Evolutionary conservation across 2,888 invertebrate species (phyloP).

Genomic region (Thera obeliscata): DNA sequence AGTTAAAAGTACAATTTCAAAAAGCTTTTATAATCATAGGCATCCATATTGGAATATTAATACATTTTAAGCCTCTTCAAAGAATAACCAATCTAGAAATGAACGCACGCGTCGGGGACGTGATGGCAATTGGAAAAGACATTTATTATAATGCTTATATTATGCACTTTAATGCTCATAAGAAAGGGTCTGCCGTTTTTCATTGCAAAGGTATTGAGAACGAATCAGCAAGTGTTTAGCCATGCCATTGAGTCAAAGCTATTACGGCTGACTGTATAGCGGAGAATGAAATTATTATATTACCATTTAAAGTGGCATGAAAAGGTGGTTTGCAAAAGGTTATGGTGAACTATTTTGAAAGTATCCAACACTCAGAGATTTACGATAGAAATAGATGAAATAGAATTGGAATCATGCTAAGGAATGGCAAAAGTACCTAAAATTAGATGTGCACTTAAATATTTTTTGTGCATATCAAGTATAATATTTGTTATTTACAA

Average conservation of each 20-base stretch:
- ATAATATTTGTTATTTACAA: too few relatives aligned
- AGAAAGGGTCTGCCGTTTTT: conserved; percentile 41
- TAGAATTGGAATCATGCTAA: neutral
- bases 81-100: conserved; percentile 44
- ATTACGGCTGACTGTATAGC: conserved; percentile 36
- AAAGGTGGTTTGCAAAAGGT: conserved; percentile 19
- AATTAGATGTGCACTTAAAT: too few relatives aligned
- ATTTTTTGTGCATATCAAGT: too few relatives aligned
- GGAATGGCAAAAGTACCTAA: too few relatives aligned
- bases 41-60: conserved; percentile 12
- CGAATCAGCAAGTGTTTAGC: conserved; percentile 53
- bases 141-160: conserved; percentile 41
- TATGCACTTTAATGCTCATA: conserved; percentile 46
- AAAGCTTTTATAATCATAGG: too few relatives aligned
- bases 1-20: too few relatives aligned
- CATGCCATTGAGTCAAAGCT: conserved; percentile 46
- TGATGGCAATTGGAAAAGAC: conserved; percentile 56
- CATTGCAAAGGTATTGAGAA: conserved; percentile 39
- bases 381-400: neutral
- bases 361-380: neutral
- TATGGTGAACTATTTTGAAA: conserved; percentile 10
- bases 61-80: conserved; percentile 4
- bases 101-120: conserved; percentile 51
- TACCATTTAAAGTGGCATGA: conserved; percentile 37
- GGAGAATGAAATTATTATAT: conserved; percentile 44